Evolutionary conservation across 2,797 vertebrate genomes (phyloP).

Genomic region (Prunella strophiata): DNA sequence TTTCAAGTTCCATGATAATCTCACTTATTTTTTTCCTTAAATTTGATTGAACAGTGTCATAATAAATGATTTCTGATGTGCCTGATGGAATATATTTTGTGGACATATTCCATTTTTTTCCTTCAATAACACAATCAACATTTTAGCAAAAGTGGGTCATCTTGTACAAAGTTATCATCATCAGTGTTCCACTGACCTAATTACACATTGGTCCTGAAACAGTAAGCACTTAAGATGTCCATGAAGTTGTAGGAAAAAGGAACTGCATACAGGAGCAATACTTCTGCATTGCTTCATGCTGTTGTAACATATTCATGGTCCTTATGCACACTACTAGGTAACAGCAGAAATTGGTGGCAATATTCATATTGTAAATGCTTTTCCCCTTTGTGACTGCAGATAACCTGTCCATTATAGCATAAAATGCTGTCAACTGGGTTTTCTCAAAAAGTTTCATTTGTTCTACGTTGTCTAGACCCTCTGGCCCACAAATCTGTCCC

Average conservation of each 20-base stretch:
- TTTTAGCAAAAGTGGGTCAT: conserved; percentile 58
- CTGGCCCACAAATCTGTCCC: not conserved
- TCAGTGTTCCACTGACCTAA: conserved; percentile 62
- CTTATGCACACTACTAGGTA: not conserved
- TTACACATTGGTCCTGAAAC: conserved; percentile 48
- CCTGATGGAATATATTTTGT: not conserved
- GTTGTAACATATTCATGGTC: not conserved
- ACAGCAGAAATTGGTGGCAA: not conserved
- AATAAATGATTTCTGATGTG: not conserved
- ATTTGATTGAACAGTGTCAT: not conserved
- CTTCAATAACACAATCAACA: not conserved
- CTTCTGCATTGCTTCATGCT: not conserved
- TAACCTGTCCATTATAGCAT: not conserved
- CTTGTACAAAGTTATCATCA: conserved; percentile 48
- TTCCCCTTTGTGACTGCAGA: not conserved
- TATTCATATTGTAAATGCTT: not conserved
- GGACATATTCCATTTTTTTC: not conserved
- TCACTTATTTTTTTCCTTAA: not conserved
- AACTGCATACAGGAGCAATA: not conserved
- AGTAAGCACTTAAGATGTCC: not conserved
- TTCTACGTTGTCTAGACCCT: not conserved
- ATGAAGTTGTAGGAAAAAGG: not conserved
- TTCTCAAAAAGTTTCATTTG: not conserved
- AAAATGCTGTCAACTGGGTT: not conserved
- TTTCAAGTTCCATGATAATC: not conserved